phyloP scores from a whole-genome alignment of 1,140 invertebrate genomes.

The Asbolus verrucosus region DNA sequence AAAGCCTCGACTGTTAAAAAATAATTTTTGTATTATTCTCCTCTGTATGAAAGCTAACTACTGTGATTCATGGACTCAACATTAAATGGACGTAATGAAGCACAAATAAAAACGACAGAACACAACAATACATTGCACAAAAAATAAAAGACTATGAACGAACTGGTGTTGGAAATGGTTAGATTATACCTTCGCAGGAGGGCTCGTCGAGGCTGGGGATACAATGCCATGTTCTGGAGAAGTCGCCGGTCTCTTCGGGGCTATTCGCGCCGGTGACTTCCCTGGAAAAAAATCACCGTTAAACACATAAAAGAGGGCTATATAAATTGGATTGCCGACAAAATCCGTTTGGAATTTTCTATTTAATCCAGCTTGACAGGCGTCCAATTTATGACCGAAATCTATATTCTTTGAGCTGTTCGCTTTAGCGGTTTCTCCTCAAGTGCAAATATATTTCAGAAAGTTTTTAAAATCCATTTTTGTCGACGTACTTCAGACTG shows the following conservation, averaged over 20 bases:
- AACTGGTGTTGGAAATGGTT: not conserved
- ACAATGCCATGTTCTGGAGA: constrained; percentile 66
- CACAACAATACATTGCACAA: constrained; percentile 59
- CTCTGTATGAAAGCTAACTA: constrained; percentile 1
- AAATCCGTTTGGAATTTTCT: not conserved
- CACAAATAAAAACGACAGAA: constrained; percentile 28
- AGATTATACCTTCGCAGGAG: constrained; percentile 68
- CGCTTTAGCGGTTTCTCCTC: no score
- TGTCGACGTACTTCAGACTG: no score
- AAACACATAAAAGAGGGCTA: not conserved
- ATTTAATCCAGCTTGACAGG: constrained; percentile 16
- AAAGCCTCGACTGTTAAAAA: not conserved
- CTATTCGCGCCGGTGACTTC: constrained; percentile 67
- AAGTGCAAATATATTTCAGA: no score
- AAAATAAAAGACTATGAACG: constrained; percentile 58
- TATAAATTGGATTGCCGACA: not conserved
- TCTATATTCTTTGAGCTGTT: not conserved
- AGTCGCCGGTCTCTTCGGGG: constrained; percentile 68
- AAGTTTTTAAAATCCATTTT: no score
- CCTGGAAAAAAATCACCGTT: constrained; percentile 65
- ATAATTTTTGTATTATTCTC: constrained; percentile 5
- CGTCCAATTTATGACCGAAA: not conserved
- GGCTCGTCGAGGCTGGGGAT: constrained; percentile 67
- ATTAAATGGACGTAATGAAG: constrained; percentile 16
- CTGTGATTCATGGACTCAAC: constrained; percentile 33